Base-by-base conservation (phyloP, 1,140 invertebrate genomes). In the Meteorus sp. region DNA sequence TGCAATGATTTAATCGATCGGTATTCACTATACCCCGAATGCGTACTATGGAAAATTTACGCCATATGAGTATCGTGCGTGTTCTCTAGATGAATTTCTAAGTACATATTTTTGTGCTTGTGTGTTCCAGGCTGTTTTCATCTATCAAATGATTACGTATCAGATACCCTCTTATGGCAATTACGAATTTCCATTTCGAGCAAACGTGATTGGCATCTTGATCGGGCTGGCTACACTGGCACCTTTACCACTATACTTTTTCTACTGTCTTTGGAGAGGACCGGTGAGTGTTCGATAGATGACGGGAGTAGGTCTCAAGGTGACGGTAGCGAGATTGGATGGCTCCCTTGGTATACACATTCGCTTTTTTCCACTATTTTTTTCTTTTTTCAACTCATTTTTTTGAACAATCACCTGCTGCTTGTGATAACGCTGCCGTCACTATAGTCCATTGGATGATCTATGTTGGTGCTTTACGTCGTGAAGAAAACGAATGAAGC, bases 131-230 rank as follows among this genome's bases (percentile, higher is more conserved):
- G 84, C 78, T 25, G 81, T 90, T 27, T 82, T 91, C 59, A 73
- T 85, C 17, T 90, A 91, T 74, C 86, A 87, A 63, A 84, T 88
- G 77, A 69, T 80, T 4, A 83, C 86, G 41, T 89, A 87, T 75
- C 76, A 74, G 2, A 65, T 82, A 0, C 83, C 86, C 0, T 62
- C 62, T 1, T 86, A 85, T 60, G 88, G 85, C 41, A 72, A 78
- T 37, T 86, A 86, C 64, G 64, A 75, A 13, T 91, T 89, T 72
- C 89, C 89, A 0, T 19, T 63, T 3, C 89, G 87, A 81, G 87
- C 85, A 2, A 83, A 88, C 56, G 67, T 77, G 2, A 67, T 90
- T 11, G 89, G 89, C 8, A 89, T 87, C 84, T 55, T 84, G 7
- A 85, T 91, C 37, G 86, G 89, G 1, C 25, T 83, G 11, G 78